Evolutionary conservation across 2,888 invertebrate genomes (phyloP), one percentile per base, ranked within the genome.

Genomic region (Limulus polyphemus): DNA sequence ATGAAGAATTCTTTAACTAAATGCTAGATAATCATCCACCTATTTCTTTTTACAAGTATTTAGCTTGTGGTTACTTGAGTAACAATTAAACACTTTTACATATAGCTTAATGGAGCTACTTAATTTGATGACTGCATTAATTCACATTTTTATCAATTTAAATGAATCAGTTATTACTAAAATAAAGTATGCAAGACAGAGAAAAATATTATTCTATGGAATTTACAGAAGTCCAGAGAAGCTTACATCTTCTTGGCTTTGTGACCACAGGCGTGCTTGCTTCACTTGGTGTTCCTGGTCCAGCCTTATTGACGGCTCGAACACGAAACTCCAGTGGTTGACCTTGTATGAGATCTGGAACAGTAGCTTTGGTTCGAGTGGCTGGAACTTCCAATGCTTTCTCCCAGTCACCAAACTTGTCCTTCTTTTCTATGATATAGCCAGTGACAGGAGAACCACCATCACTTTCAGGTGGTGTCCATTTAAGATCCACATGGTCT

Each of bases 391-490:
- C 93, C 90, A 49, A 85, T 84, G 61, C 94, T 93, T 78, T 95
- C 92, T 73, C 92, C 90, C 61, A 98, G 81, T 91, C 92, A 67
- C 87, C 83, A 74, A 88, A 86, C 58, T 90, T 84, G 75, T 93
- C 93, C 75, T 75, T 87, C 86, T 92, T 92, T 81, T 95, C 94
- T 55, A 95, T 83, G 69, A 95, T 84, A 75, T 94, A 95, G 68
- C 91, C 92, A 69, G 90, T 90, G 76, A 99, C 94, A 17, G 95
- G 94, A 55, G 98, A 95, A 55, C 99, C 98, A 17, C 98, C 98
- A 76, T 98, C 97, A 61, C 81, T 83, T 71, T 84, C 84, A 46
- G 98, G 98, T 65, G 90, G 83, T 54, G 86, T 82, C 99, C 99
- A 99, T 71, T 87, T 86, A 64, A 99, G 81, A 72, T 95, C 92